Conservation (phyloP, 2,797 vertebrate species). For the Mormyrus hasselquistii region DNA sequence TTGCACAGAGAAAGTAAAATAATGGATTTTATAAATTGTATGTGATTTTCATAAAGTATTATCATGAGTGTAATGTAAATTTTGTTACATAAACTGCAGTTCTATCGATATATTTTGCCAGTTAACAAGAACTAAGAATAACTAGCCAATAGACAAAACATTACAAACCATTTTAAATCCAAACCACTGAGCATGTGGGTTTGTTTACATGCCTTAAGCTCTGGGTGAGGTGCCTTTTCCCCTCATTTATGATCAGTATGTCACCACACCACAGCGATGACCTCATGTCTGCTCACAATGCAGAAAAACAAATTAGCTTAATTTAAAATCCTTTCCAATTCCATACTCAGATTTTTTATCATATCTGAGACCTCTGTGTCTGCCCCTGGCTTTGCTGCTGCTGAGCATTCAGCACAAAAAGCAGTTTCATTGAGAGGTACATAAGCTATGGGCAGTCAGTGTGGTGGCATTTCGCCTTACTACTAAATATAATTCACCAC, state of each 20-base stretch:
- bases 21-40: background rate
- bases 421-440: background rate
- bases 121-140: background rate
- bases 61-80: background rate
- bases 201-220: slow-evolving; percentile 6
- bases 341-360: background rate
- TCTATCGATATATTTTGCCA: background rate
- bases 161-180: background rate
- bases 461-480: background rate
- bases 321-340: background rate
- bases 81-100: background rate
- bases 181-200: slow-evolving; percentile 1
- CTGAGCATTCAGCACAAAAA: background rate
- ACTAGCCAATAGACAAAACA: background rate
- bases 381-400: background rate
- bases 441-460: background rate
- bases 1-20: background rate
- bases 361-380: background rate
- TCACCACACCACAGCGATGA: slow-evolving; percentile 7
- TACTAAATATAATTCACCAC: background rate
- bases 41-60: background rate
- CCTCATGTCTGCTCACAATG: slow-evolving; percentile 16
- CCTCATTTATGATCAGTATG: slow-evolving; percentile 12
- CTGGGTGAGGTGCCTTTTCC: background rate
- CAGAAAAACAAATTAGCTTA: slow-evolving; percentile 2